Percentiles rank a stretch among this genome's conserved stretches.
Conservation (phyloP, 2,113 vertebrate genomes). For the Pedionomus torquatus region DNA sequence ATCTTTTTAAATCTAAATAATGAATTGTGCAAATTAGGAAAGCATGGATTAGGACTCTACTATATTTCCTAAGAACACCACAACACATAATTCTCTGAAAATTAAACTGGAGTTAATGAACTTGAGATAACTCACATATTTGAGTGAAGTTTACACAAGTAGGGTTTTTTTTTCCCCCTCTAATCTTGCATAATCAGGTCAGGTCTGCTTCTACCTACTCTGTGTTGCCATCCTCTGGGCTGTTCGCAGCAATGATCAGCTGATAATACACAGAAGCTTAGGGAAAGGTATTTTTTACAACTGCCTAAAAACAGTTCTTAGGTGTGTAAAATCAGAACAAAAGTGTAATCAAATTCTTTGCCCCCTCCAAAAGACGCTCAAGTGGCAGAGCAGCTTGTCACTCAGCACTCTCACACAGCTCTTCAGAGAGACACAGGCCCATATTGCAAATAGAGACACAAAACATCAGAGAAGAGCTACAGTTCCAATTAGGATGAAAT, state of each 20-base stretch:
- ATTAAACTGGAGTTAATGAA: slow-evolving; percentile 30
- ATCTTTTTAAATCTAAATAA: neutral
- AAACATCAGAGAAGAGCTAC: slow-evolving; percentile 79
- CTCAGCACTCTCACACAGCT: neutral
- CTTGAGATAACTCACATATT: neutral
- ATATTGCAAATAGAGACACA: slow-evolving; percentile 83
- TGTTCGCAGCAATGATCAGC: neutral
- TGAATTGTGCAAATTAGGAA: neutral
- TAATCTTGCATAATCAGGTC: neutral
- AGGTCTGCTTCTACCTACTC: neutral
- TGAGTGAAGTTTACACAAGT: neutral
- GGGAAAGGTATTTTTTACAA: neutral
- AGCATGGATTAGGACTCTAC: neutral
- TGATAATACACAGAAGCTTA: neutral
- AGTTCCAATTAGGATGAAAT: slow-evolving; percentile 85
- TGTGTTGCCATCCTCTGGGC: slow-evolving; percentile 41
- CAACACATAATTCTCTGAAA: neutral
- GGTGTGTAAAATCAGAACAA: neutral
- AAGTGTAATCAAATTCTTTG: slow-evolving; percentile 24
- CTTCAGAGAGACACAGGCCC: neutral
- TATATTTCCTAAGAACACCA: neutral
- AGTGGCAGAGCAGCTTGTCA: neutral
- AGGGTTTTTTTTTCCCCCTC: neutral
- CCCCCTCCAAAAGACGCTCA: neutral
- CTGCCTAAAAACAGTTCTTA: neutral